Evolutionary conservation across 2,113 vertebrate species (phyloP).

Genomic region (Aleadryas rufinucha): DNA sequence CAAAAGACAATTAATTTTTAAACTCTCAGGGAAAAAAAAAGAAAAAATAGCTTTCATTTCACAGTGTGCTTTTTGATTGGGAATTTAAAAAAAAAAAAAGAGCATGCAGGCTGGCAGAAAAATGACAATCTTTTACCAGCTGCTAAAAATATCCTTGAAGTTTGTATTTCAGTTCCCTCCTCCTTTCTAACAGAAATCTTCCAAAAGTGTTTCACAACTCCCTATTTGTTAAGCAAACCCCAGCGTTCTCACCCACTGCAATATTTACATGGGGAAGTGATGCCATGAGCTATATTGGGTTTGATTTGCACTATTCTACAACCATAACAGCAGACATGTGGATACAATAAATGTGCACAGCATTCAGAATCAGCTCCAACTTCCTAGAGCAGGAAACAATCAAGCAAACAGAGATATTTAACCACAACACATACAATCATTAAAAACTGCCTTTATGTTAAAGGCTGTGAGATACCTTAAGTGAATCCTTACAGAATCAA

Average conservation of each 20-base stretch:
- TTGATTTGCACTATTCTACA: not conserved
- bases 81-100: not conserved
- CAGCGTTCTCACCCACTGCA: not conserved
- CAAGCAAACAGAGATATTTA: not conserved
- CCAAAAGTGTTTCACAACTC: not conserved
- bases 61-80: not conserved
- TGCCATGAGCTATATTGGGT: not conserved
- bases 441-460: not conserved
- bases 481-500: not conserved
- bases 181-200: not conserved
- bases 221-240: not conserved
- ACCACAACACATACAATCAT: not conserved
- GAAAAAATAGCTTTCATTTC: not conserved
- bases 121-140: not conserved
- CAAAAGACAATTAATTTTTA: not conserved
- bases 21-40: not conserved
- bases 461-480: not conserved
- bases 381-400: not conserved
- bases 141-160: conserved; percentile 10
- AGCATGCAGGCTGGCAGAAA: not conserved
- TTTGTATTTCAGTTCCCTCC: not conserved
- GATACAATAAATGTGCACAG: not conserved
- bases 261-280: not conserved
- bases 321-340: not conserved
- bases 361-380: not conserved